Base-by-base conservation (phyloP, 2,113 vertebrate species). In the Meles meles region DNA sequence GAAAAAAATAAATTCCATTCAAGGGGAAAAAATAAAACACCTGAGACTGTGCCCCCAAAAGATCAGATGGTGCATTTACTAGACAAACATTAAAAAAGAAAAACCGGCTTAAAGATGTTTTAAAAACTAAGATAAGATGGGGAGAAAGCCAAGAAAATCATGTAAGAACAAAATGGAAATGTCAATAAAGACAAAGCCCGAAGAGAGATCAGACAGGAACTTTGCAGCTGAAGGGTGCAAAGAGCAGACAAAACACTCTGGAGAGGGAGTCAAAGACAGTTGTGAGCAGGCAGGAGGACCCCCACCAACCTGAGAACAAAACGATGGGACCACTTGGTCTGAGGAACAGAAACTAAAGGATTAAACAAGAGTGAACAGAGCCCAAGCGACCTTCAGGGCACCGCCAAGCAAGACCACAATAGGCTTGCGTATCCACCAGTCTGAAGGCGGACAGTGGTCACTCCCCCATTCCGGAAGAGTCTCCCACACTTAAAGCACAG, bases 341-440 rank as follows among this genome's bases (percentile, higher is more conserved):
- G 34, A 65, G 74, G 12, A 80, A 31, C 11, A 27, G 74, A 52
- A 80, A 39, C 21, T 14, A 15, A 65, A 79, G 29, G 7, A 31
- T 3, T 39, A 29, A 65, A 27, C 10, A 21, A 79, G 74, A 13
- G 44, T 5, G 6, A 49, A 13, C 9, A 52, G 44, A 80, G 44
- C 44, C 17, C 12, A 1, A 29, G 34, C 4, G 42, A 5, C 44
- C 31, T 2, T 15, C 4, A 2, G 23, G 42, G 12, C 4, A 29
- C 34, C 2, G 5, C 1, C 5, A 20, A 31, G 17, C 5, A 27
- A 27, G 34, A 67, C 17, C 34, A 39, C 4, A 34, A 9, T 0
- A 12, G 0, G 11, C 17, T 14, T 9, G 6, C 65, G 42, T 13
- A 9, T 2, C 8, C 9, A 3, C 4, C 42, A 2, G 7, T 61